These are phyloP conservation scores for Leucoptera coffeella DNA, from an alignment of 2,888 invertebrate genomes.

Conservation along the genomic window DNA sequence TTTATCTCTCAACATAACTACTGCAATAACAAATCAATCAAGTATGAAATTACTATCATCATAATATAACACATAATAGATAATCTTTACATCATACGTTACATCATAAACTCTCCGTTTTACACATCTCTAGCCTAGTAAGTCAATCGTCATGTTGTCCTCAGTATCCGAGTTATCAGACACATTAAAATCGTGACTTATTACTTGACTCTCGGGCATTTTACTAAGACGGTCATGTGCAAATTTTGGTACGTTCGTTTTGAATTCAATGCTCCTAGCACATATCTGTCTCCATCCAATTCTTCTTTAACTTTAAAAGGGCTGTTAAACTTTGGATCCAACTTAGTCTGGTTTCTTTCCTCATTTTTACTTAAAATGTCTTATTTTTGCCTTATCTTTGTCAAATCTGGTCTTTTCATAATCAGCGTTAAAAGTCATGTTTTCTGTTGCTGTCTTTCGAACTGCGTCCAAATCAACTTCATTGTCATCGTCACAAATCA, in stretches of 20 bases:
- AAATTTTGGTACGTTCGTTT: slow-evolving; percentile 8
- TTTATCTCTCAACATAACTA: too few species aligned
- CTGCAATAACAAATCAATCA: too few species aligned
- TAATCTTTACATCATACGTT: too few species aligned
- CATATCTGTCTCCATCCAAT: slow-evolving; percentile 8
- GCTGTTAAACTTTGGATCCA: slow-evolving; percentile 9
- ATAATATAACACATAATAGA: too few species aligned
- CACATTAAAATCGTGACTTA: too few species aligned
- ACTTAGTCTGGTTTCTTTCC: slow-evolving; percentile 8
- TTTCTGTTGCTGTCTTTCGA: slow-evolving; percentile 4
- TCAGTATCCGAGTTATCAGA: too few species aligned
- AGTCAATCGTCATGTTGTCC: too few species aligned
- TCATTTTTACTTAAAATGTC: slow-evolving; percentile 7
- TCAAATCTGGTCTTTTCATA: slow-evolving; percentile 7
- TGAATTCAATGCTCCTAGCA: slow-evolving; percentile 5
- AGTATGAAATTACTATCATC: too few species aligned
- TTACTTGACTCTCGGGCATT: too few species aligned
- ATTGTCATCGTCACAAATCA: slow-evolving; percentile 4
- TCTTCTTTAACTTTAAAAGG: slow-evolving; percentile 7
- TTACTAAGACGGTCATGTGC: too few species aligned
- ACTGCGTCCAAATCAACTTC: slow-evolving; percentile 3
- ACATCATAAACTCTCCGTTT: too few species aligned
- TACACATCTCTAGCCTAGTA: too few species aligned
- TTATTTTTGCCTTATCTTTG: slow-evolving; percentile 5
- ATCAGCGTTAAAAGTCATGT: slow-evolving; percentile 4